Percentiles rank a stretch among this genome's conserved stretches.
Conservation (phyloP, 2,113 vertebrate species). For the Lepus americanus region DNA sequence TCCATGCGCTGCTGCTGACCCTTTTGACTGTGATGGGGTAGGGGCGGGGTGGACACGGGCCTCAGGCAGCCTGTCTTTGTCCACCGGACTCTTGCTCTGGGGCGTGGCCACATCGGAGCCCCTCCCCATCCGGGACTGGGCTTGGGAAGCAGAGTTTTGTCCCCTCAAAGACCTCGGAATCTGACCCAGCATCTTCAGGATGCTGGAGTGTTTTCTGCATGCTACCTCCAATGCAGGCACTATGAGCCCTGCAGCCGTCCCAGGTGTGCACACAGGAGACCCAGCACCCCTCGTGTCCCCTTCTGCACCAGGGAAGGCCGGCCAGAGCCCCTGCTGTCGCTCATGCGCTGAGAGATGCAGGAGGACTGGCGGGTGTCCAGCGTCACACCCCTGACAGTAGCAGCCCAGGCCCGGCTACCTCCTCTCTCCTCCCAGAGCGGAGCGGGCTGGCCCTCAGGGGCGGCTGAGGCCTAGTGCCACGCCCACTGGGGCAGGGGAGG, state of each 20-base stretch:
- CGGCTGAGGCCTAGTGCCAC: background rate
- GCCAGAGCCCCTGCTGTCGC: background rate
- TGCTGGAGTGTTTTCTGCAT: no score
- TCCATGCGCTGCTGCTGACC: background rate
- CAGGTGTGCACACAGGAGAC: no score
- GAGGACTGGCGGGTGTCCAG: background rate
- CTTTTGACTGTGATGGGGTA: rapidly evolving
- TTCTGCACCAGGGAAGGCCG: background rate
- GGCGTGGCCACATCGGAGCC: rapidly evolving
- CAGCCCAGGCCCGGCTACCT: background rate
- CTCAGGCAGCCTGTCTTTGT: background rate
- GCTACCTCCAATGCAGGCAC: background rate
- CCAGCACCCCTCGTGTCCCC: background rate
- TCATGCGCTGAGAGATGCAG: background rate
- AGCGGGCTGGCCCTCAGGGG: no score
- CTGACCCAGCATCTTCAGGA: background rate
- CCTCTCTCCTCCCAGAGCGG: background rate
- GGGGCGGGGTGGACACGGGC: rapidly evolving
- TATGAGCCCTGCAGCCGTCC: background rate
- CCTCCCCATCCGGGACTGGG: background rate
- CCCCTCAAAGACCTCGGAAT: background rate
- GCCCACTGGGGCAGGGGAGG: background rate
- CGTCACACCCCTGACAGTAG: background rate
- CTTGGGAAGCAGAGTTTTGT: background rate
- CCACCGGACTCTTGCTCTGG: background rate